A percentile compares a stretch with the other conserved stretches of the same genome.
These are phyloP conservation scores for Melanostoma mellinum DNA, from an alignment of 2,888 invertebrate genomes.

Conservation along the genomic window DNA sequence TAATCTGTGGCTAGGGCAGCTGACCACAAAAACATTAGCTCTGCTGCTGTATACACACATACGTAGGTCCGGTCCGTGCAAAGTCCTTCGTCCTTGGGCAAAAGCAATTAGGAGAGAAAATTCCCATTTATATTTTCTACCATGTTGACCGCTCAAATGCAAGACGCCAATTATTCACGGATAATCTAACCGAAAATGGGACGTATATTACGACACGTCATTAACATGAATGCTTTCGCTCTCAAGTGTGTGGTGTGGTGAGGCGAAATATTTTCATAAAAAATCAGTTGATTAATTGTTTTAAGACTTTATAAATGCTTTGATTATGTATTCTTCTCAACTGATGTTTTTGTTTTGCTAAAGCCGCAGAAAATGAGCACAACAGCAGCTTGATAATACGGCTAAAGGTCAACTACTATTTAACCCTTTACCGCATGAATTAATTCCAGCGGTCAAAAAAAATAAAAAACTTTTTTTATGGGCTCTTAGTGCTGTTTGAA, in stretches of 20 bases:
- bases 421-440: too few relatives aligned
- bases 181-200: conserved; percentile 81
- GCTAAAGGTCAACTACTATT: too few relatives aligned
- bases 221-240: conserved; percentile 73
- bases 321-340: conserved; percentile 1
- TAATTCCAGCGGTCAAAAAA: too few relatives aligned
- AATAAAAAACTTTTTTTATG: too few relatives aligned
- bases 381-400: too few relatives aligned
- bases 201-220: conserved; percentile 81
- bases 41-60: conserved; percentile 29
- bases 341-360: too few relatives aligned
- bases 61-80: conserved; percentile 35
- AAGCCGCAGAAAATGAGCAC: too few relatives aligned
- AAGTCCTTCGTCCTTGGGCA: conserved; percentile 45
- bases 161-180: conserved; percentile 80
- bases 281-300: conserved; percentile 64
- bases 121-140: conserved; percentile 59
- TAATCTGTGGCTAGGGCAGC: neutral
- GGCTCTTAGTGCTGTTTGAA: too few relatives aligned
- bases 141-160: conserved; percentile 56
- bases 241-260: conserved; percentile 9
- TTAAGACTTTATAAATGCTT: conserved; percentile 14
- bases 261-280: conserved; percentile 22
- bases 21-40: neutral
- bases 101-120: conserved; percentile 68